Conservation (phyloP, 2,113 vertebrate genomes). For the Pycnonotus jocosus region DNA sequence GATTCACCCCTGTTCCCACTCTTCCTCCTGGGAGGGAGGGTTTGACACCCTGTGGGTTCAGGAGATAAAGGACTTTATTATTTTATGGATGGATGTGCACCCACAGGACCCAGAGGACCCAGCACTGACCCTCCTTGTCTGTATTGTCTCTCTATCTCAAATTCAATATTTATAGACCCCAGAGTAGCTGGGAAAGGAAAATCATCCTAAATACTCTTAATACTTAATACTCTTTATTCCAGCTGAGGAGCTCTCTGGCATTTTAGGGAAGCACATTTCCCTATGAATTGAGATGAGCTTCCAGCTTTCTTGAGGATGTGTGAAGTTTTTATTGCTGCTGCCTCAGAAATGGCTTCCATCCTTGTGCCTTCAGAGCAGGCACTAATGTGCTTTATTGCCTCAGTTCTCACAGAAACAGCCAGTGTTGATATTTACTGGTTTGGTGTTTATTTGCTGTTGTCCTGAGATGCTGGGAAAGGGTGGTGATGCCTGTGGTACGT, state of each 20-base stretch:
- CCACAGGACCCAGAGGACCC: not conserved
- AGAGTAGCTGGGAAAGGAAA: not conserved
- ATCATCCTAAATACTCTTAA: not conserved
- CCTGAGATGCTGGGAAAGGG: not conserved
- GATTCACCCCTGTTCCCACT: not conserved
- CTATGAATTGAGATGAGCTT: not conserved
- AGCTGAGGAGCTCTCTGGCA: not conserved
- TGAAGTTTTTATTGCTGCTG: not conserved
- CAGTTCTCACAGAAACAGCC: not conserved
- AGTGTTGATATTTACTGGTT: not conserved
- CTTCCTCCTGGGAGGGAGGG: not conserved
- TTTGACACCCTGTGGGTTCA: not conserved
- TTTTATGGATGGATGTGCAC: not conserved
- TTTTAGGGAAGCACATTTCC: not conserved
- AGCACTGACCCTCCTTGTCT: not conserved
- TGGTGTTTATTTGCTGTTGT: not conserved
- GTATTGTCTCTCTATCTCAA: accelerated
- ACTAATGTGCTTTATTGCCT: not conserved
- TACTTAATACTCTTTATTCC: not conserved
- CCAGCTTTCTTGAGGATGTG: not conserved
- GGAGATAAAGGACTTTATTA: not conserved
- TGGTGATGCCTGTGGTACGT: not conserved
- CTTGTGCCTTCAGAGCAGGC: not conserved
- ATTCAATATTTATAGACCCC: not conserved
- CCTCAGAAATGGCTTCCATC: not conserved